These are phyloP conservation scores for Micromesistius poutassou DNA, from an alignment of 2,797 vertebrate species.

Conservation along the genomic window DNA sequence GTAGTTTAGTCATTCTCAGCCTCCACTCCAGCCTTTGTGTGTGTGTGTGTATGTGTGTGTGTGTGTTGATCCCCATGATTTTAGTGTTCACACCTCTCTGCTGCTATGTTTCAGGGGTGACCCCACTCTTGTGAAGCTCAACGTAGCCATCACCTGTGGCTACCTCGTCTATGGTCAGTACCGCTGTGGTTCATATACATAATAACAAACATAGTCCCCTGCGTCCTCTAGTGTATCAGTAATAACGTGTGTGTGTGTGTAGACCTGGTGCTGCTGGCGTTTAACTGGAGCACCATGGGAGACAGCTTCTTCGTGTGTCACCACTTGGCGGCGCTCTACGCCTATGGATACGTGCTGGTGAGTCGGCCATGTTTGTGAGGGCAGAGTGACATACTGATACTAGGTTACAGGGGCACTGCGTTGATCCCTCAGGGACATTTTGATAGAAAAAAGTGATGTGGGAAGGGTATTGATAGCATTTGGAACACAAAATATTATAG, in stretches of 20 bases:
- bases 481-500: neutral
- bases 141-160: constrained; percentile 80
- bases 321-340: constrained; percentile 84
- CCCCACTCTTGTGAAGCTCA: constrained; percentile 75
- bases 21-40: too few species aligned
- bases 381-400: neutral
- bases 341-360: constrained; percentile 86
- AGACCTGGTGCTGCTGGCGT: constrained; percentile 78
- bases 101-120: constrained; percentile 68
- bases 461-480: neutral
- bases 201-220: neutral
- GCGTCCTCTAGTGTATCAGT: neutral
- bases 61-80: neutral
- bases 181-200: neutral
- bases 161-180: constrained; percentile 80
- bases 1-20: too few species aligned
- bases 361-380: constrained; percentile 25
- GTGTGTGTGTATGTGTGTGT: neutral
- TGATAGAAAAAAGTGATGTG: neutral
- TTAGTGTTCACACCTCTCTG: constrained; percentile 25
- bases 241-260: neutral
- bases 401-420: neutral
- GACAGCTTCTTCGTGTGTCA: constrained; percentile 81
- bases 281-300: constrained; percentile 80
- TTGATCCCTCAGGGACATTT: neutral